phyloP scores from a whole-genome alignment of 53 echinoderm and acorn worm genomes.

The Crossaster papposus region DNA sequence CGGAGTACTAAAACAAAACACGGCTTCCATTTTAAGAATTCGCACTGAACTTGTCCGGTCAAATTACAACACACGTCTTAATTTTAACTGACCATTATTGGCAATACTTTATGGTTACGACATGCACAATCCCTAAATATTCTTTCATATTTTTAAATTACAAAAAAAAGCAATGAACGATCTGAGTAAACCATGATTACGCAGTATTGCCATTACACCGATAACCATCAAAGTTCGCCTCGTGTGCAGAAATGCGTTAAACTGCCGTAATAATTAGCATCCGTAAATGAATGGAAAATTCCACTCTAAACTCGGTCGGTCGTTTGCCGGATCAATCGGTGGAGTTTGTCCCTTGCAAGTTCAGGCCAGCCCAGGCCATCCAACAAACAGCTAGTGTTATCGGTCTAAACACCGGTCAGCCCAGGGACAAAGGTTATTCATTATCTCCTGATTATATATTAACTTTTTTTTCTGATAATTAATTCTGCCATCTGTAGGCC shows the following conservation, averaged over 20 bases:
- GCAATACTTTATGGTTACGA: too few relatives aligned
- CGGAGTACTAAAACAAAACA: too few relatives aligned
- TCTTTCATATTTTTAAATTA: too few relatives aligned
- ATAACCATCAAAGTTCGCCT: not conserved
- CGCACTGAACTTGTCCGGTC: too few relatives aligned
- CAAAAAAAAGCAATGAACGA: too few relatives aligned
- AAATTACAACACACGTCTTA: too few relatives aligned
- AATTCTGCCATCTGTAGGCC: not conserved
- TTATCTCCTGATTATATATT: conserved; percentile 24
- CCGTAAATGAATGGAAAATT: conserved; percentile 8
- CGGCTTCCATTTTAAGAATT: too few relatives aligned
- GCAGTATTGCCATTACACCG: not conserved
- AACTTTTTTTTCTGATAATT: not conserved
- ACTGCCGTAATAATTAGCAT: not conserved
- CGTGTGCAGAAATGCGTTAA: not conserved
- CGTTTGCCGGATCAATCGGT: not conserved
- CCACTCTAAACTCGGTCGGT: not conserved
- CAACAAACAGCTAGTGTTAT: not conserved
- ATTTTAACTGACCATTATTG: too few relatives aligned
- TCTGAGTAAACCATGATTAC: not conserved
- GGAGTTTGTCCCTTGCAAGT: not conserved
- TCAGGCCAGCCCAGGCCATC: not conserved
- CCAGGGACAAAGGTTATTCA: conserved; percentile 18
- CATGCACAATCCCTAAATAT: too few relatives aligned
- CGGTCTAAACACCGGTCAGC: not conserved